Conservation (phyloP, 1,140 invertebrate genomes). For the Scaptomyza graminum region DNA sequence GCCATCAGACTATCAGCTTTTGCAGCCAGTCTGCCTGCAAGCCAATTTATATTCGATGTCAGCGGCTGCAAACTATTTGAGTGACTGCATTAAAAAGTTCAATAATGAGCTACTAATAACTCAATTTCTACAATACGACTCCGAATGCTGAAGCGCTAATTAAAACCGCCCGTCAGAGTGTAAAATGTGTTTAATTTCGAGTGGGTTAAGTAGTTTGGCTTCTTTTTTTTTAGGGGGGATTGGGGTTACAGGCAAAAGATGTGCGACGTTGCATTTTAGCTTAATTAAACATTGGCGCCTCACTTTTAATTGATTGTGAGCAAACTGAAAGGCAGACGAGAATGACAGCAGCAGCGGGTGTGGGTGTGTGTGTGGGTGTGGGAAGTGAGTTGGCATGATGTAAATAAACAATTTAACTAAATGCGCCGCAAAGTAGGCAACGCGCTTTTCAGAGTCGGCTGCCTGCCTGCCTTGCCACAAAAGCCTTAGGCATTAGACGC, state of each 20-base stretch:
- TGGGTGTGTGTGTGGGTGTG: too few relatives aligned
- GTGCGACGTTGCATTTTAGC: conserved; percentile 68
- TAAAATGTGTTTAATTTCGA: not conserved
- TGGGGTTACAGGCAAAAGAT: conserved; percentile 24
- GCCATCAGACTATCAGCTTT: not conserved
- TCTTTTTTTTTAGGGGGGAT: too few relatives aligned
- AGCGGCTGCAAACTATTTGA: conserved; percentile 66
- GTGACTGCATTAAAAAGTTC: conserved; percentile 54
- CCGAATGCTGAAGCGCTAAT: conserved; percentile 49
- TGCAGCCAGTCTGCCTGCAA: conserved; percentile 9
- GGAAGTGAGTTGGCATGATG: conserved; percentile 15
- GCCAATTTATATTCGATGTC: conserved; percentile 76
- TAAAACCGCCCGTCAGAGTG: conserved; percentile 50
- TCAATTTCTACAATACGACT: conserved; percentile 56
- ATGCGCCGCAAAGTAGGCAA: conserved; percentile 79
- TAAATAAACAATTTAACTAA: conserved; percentile 82
- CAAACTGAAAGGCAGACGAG: conserved; percentile 61
- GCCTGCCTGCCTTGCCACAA: conserved; percentile 31
- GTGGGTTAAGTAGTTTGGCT: not conserved
- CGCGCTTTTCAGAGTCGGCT: conserved; percentile 31
- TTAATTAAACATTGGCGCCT: conserved; percentile 82
- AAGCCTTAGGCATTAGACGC: conserved; percentile 55
- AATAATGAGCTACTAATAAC: conserved; percentile 77
- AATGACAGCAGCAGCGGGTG: not conserved
- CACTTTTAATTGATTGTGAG: conserved; percentile 78